Evolutionary conservation across 30 jellyfish, hydroid and myxozoan species (phyloP), one percentile per base, ranked within the genome.

Genomic region (Pelagia noctiluca): DNA sequence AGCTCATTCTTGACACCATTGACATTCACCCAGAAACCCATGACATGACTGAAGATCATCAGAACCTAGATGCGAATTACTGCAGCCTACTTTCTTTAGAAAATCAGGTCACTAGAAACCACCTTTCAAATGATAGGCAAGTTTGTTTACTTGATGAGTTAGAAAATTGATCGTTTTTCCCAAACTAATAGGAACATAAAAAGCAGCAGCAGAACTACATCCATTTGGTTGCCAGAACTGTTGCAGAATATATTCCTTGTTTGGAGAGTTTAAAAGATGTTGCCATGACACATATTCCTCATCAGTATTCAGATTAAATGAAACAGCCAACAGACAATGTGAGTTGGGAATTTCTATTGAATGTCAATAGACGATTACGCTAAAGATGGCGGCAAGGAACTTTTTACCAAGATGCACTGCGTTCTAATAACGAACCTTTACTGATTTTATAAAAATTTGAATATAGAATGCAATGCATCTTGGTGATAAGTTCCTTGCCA

Each of bases 291-390:
- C 73, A 60, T 30, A 60, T 60, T 60, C 73, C 73, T 0, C 73
- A 60, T 30, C 29, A 30, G 34, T 60, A 13, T 30, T 60, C 73
- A 60, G 25, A 60, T 60, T 30, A 60, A 35, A 60, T 60, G 73
- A 60, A 16, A 60, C 73, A n/a, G 29, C 73, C 29, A n/a, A 60
- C 33, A 19, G 73, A 60, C 25, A n/a, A 30, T 60, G 73, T 60
- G 34, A 60, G 73, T 60, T 5, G n/a, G n/a, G n/a, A n/a, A n/a
- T n/a, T n/a, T n/a, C n/a, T n/a, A n/a, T n/a, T n/a, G n/a, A n/a
- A n/a, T n/a, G n/a, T n/a, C n/a, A n/a, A n/a, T n/a, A n/a, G n/a
- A n/a, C n/a, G n/a, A n/a, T n/a, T n/a, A n/a, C n/a, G n/a, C n/a
- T n/a, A n/a, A n/a, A n/a, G n/a, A n/a, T n/a, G n/a, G n/a, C n/a